Conservation (phyloP, 2,888 invertebrate species). For the Cryptophagus acutangulus region DNA sequence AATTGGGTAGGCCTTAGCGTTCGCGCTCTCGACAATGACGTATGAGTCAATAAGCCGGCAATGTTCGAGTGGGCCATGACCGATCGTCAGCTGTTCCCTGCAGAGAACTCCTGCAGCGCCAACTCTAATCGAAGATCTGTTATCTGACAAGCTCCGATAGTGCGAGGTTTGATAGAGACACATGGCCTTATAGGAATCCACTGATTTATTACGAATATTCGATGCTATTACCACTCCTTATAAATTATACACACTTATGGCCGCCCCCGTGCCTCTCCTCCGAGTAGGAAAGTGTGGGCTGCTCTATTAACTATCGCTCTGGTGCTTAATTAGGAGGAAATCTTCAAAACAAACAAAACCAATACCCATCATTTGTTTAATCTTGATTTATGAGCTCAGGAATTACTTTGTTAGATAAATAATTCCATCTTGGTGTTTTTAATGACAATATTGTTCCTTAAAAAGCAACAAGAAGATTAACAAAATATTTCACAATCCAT, state of each 20-base stretch:
- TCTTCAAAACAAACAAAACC: too few relatives aligned
- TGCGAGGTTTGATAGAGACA: constrained; percentile 35
- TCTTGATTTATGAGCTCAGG: too few relatives aligned
- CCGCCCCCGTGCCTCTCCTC: constrained; percentile 8
- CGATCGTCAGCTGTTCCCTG: constrained; percentile 48
- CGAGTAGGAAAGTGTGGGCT: constrained; percentile 1
- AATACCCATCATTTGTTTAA: too few relatives aligned
- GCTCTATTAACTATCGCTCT: too few relatives aligned
- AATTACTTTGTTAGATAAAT: too few relatives aligned
- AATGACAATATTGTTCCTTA: too few relatives aligned
- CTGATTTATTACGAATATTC: constrained; percentile 27
- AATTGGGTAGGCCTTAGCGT: constrained; percentile 33
- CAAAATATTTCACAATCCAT: too few relatives aligned
- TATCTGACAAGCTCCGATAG: constrained; percentile 41
- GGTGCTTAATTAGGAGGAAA: too few relatives aligned
- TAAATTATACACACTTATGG: constrained; percentile 3
- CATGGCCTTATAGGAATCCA: constrained; percentile 28
- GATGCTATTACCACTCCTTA: constrained; percentile 15
- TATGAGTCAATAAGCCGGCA: constrained; percentile 46
- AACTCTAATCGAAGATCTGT: constrained; percentile 46
- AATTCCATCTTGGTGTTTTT: too few relatives aligned
- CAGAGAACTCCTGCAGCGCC: constrained; percentile 43
- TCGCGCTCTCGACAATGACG: constrained; percentile 41
- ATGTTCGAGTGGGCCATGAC: constrained; percentile 47
- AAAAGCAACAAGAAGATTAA: too few relatives aligned